Percentiles rank a stretch among this genome's conserved stretches.
These are phyloP conservation scores for Empidonax alnorum DNA, from an alignment of 2,113 vertebrate genomes.

Conservation along the genomic window DNA sequence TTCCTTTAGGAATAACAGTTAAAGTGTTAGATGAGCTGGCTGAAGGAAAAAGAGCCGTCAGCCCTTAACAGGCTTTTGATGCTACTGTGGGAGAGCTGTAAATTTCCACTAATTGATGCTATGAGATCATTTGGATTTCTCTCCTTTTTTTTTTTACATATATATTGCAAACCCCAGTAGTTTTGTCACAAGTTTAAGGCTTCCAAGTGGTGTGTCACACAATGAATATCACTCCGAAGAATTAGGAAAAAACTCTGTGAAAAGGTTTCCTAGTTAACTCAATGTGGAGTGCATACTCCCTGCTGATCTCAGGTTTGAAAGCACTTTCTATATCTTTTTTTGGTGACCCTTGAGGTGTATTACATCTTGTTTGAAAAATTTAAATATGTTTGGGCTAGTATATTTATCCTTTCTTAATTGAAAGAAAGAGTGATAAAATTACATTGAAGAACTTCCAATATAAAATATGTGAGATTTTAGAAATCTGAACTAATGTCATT, in stretches of 20 bases:
- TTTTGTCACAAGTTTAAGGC: constrained; percentile 2
- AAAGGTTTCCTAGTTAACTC: neutral
- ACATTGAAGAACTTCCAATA: neutral
- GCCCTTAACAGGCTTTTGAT: neutral
- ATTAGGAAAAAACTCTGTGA: neutral
- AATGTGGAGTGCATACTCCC: neutral
- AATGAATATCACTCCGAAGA: neutral
- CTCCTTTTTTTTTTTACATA: neutral
- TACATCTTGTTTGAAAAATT: constrained; percentile 4
- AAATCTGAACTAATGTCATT: neutral
- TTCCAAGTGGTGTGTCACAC: neutral
- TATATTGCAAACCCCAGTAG: neutral
- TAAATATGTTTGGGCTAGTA: neutral
- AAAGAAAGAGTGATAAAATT: constrained; percentile 8
- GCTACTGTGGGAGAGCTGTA: neutral
- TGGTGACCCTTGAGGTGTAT: neutral
- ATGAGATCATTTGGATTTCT: constrained; percentile 12
- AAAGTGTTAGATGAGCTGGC: neutral
- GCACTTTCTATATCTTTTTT: neutral
- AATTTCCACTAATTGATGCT: neutral
- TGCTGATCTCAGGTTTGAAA: constrained; percentile 15
- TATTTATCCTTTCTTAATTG: neutral
- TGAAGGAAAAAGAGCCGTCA: neutral
- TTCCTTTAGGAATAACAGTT: neutral
- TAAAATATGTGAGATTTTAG: neutral